Evolutionary conservation across 2,888 invertebrate genomes (phyloP).

Genomic region (Dendrolimus houi): DNA sequence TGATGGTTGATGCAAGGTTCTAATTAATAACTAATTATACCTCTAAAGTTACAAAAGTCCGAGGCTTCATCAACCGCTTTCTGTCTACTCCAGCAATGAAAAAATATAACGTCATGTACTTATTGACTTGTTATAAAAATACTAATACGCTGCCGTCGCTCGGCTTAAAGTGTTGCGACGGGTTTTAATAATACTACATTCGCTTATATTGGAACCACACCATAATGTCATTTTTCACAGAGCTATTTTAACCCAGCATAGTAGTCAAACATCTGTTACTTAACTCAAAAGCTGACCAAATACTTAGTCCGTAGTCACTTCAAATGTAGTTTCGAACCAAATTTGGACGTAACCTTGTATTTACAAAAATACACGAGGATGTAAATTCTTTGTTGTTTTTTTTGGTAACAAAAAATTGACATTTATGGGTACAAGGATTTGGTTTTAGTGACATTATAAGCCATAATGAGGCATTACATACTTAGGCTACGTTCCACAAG

Average conservation of each 20-base stretch:
- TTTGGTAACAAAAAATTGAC: neutral
- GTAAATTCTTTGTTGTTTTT: neutral
- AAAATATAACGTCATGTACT: too few species aligned
- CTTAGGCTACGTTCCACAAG: too few species aligned
- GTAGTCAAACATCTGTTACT: neutral
- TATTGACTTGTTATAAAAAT: too few species aligned
- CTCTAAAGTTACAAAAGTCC: too few species aligned
- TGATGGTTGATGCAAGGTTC: too few species aligned
- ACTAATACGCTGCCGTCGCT: too few species aligned
- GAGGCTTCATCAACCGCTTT: too few species aligned
- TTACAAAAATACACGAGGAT: conserved; percentile 15
- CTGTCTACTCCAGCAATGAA: too few species aligned
- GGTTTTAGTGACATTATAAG: neutral
- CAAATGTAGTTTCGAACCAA: neutral
- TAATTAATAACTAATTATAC: too few species aligned
- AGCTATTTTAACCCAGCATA: conserved; percentile 1
- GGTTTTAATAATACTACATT: neutral
- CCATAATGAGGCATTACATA: too few species aligned
- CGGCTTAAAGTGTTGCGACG: too few species aligned
- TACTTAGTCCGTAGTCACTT: neutral
- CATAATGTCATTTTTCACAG: neutral
- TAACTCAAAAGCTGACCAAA: neutral
- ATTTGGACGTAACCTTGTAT: neutral
- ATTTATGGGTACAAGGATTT: neutral
- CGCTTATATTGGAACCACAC: neutral